Evolutionary conservation across 2,797 vertebrate species (phyloP).

Genomic region (Leuciscus waleckii): DNA sequence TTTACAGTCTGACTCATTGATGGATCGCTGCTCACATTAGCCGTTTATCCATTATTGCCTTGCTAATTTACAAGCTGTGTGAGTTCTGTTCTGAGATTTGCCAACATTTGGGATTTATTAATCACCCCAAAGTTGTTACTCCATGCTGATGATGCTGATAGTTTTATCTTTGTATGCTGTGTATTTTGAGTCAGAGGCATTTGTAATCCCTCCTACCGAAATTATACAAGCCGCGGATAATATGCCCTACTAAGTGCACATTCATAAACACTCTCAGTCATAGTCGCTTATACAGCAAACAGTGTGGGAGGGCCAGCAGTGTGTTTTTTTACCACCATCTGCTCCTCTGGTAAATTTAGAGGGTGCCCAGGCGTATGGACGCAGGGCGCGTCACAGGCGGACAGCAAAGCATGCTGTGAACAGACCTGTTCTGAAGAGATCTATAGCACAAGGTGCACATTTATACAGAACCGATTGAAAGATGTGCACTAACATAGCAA

Average conservation of each 20-base stretch:
- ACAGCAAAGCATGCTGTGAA: conserved; percentile 78
- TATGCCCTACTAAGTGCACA: conserved; percentile 17
- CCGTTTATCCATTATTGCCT: background rate
- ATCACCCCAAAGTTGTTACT: conserved; percentile 28
- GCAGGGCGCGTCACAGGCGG: conserved; percentile 68
- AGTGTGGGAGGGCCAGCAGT: conserved; percentile 69
- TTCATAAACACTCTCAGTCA: conserved; percentile 35
- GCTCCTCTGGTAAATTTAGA: conserved; percentile 78
- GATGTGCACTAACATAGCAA: background rate
- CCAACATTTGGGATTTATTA: background rate
- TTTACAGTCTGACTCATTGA: conserved; percentile 21
- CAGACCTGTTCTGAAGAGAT: conserved; percentile 73
- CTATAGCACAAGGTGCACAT: conserved; percentile 35
- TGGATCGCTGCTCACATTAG: background rate
- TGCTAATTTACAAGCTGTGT: background rate
- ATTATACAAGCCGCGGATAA: background rate
- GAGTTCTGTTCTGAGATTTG: conserved; percentile 15
- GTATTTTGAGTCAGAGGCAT: conserved; percentile 3
- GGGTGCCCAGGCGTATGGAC: conserved; percentile 72
- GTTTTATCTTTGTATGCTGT: conserved; percentile 17
- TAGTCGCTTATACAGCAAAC: conserved; percentile 29
- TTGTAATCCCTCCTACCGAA: conserved; percentile 15
- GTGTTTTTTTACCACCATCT: conserved; percentile 81
- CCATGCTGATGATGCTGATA: background rate
- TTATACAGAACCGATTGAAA: background rate